phyloP scores from a whole-genome alignment of 2,888 invertebrate species.

The Amiota communis region DNA sequence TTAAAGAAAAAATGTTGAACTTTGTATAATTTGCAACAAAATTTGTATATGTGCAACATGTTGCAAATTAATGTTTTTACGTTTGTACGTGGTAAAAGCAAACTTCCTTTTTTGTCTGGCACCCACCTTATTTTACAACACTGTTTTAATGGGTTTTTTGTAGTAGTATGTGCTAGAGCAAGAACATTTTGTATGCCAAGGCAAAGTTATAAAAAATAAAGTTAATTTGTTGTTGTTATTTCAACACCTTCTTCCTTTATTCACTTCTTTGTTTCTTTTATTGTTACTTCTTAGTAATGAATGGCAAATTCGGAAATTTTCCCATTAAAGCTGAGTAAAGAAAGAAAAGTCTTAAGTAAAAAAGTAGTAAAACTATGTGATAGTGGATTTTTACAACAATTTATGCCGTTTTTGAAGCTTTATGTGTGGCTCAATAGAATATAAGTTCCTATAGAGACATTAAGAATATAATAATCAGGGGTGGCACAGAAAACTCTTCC shows the following conservation, averaged over 20 bases:
- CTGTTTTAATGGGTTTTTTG: neutral
- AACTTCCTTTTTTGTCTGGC: neutral
- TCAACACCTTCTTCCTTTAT: neutral
- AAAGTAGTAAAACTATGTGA: no score
- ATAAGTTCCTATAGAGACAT: no score
- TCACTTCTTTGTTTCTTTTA: neutral
- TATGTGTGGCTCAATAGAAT: no score
- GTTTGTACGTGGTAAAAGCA: neutral
- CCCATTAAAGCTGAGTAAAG: no score
- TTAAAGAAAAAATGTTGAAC: no score
- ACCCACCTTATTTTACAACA: neutral
- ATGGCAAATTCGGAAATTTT: neutral
- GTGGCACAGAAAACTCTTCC: no score
- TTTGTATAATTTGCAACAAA: slow-evolving; percentile 6
- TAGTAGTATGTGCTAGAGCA: neutral
- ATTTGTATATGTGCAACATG: slow-evolving; percentile 12
- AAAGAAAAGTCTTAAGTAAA: no score
- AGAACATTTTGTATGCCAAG: slow-evolving; percentile 5
- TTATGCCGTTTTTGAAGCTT: no score
- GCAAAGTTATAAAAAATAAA: slow-evolving; percentile 15
- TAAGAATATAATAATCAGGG: no score
- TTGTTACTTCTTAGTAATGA: neutral
- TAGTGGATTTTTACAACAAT: no score
- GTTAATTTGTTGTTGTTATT: slow-evolving; percentile 7
- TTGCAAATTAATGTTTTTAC: slow-evolving; percentile 12